Evolutionary conservation across 2,888 invertebrate genomes (phyloP), one percentile per base, ranked within the genome.

Genomic region (Megamerina dolium): DNA sequence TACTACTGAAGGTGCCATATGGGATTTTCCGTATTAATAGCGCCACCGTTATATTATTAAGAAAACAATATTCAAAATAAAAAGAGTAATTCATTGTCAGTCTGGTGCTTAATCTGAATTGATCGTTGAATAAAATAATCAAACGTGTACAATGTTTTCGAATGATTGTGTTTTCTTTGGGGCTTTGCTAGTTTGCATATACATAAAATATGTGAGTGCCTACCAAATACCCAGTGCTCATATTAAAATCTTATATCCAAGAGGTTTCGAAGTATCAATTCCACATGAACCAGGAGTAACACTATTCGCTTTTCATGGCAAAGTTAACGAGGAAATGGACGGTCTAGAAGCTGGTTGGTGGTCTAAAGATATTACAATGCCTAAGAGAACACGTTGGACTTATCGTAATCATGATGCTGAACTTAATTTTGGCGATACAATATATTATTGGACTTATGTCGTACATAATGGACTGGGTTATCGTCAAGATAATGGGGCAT

Each of bases 371-470:
- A 79, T 87, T 50, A 61, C 75, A 1, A 79, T 75, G 50, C 64
- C 76, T 0, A 80, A 77, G 52, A 72, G 78, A 45, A 83, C 81
- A 1, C 72, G 76, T 41, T 87, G 84, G 83, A 77, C 74, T 4
- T 87, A 82, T 61, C 73, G 75, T 34, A 83, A 86, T 59, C 73
- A 70, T 3, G 73, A 67, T 12, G 77, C 78, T 0, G 62, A 70
- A 51, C 63, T 87, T 19, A 79, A 81, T 55, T 20, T 60, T 3
- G 85, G 83, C 1, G 87, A 87, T 59, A 76, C 75, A 5, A 70
- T 87, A 16, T 82, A 87, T 63, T 87, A 81, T 63, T 87, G 87
- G 86, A 77, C 83, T 1, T 84, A 82, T 56, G 83, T 84, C 1
- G 77, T 83, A 50, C 80, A 81, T 56, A 75, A 81, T 50, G 82